Percentiles rank a stretch among this genome's conserved stretches.
phyloP scores from a whole-genome alignment of 2,888 invertebrate genomes.

The Drosophila austrosaltans region DNA sequence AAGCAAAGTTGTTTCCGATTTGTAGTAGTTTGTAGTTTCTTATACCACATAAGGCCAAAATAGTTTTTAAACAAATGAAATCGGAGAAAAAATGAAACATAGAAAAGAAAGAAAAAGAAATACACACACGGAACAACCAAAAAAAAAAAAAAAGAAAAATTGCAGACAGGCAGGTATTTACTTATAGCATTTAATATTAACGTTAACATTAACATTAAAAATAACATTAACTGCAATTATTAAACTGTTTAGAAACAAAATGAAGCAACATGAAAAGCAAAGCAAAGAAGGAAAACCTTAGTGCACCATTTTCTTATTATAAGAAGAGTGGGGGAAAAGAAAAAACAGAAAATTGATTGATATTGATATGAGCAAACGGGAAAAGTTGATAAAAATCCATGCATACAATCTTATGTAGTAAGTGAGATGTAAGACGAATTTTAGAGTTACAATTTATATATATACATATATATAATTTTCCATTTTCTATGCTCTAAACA shows the following conservation, averaged over 20 bases:
- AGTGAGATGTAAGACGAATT: slow-evolving; percentile 41
- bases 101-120: neutral
- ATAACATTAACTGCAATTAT: slow-evolving; percentile 12
- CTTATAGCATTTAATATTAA: slow-evolving; percentile 60
- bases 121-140: slow-evolving; percentile 42
- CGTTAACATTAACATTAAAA: slow-evolving; percentile 7
- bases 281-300: neutral
- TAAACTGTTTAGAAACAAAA: slow-evolving; percentile 10
- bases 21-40: slow-evolving; percentile 44
- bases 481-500: slow-evolving; percentile 19
- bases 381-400: slow-evolving; percentile 5
- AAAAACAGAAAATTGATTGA: neutral
- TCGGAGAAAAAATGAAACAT: neutral
- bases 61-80: slow-evolving; percentile 60
- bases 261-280: neutral
- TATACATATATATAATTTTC: slow-evolving; percentile 18
- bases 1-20: slow-evolving; percentile 31
- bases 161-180: slow-evolving; percentile 60
- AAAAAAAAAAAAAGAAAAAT: slow-evolving; percentile 6
- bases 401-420: slow-evolving; percentile 20
- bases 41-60: slow-evolving; percentile 68
- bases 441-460: slow-evolving; percentile 39
- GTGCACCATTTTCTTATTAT: slow-evolving; percentile 15
- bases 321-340: neutral
- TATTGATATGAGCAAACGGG: slow-evolving; percentile 6